Evolutionary conservation across 64 coral and sea anemone species (phyloP).

Genomic region (Stylophora pistillata): DNA sequence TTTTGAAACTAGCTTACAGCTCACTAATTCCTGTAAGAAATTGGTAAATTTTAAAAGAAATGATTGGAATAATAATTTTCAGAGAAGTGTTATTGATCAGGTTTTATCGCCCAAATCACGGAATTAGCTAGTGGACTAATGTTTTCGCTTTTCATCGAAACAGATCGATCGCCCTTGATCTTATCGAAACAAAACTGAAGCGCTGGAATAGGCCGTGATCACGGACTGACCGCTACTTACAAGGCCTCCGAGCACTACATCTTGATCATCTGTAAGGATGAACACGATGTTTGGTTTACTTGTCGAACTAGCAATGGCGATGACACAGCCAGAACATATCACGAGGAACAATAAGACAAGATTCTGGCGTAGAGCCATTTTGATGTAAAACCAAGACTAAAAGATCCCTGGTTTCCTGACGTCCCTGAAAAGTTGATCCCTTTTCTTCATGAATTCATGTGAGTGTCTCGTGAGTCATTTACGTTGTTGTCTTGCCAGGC

Average conservation of each 20-base stretch:
- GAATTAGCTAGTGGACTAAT: too few species aligned
- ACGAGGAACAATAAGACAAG: neutral
- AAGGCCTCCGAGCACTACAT: constrained; percentile 72
- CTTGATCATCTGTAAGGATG: constrained; percentile 84
- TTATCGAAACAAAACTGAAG: neutral
- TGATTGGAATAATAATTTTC: too few species aligned
- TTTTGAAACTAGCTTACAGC: too few species aligned
- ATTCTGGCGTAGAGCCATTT: neutral
- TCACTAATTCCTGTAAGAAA: too few species aligned
- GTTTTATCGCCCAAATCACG: too few species aligned
- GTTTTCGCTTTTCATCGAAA: too few species aligned
- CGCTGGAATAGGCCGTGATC: neutral
- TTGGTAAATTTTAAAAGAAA: too few species aligned
- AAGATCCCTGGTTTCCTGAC: neutral
- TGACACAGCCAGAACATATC: neutral
- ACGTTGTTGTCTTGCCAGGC: too few species aligned
- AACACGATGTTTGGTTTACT: constrained; percentile 80
- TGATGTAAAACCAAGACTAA: neutral
- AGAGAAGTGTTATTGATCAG: too few species aligned
- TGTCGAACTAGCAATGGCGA: neutral
- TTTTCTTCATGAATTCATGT: too few species aligned
- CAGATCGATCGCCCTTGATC: neutral
- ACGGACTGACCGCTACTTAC: constrained; percentile 12
- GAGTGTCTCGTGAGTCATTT: too few species aligned
- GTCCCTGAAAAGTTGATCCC: too few species aligned